phyloP scores from a whole-genome alignment of 2,888 invertebrate species.

The Kryphioiulus occultus region DNA sequence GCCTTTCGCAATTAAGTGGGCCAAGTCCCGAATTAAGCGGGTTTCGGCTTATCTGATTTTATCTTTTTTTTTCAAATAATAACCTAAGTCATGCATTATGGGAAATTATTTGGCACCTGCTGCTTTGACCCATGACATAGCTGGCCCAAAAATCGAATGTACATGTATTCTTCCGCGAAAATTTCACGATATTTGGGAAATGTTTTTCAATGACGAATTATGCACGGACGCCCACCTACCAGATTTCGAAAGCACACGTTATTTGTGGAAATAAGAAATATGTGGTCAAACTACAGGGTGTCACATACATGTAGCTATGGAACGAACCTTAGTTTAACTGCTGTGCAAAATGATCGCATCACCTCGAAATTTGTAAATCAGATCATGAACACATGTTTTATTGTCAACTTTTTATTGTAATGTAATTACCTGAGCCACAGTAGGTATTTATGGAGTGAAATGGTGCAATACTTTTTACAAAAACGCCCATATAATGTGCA shows the following conservation, averaged over 20 bases:
- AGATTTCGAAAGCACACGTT: not conserved
- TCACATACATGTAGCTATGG: too few relatives aligned
- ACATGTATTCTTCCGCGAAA: not conserved
- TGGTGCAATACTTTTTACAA: too few relatives aligned
- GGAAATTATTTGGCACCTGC: constrained; percentile 25
- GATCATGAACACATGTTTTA: too few relatives aligned
- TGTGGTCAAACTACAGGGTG: not conserved
- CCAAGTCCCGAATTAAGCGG: constrained; percentile 24
- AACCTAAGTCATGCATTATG: not conserved
- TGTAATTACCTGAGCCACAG: too few relatives aligned
- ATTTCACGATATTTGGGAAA: not conserved
- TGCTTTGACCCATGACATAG: not conserved
- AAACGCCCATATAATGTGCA: too few relatives aligned
- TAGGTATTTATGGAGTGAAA: too few relatives aligned
- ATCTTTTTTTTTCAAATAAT: not conserved
- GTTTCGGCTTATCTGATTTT: constrained; percentile 25
- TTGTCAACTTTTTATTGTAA: too few relatives aligned
- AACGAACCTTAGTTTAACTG: too few relatives aligned
- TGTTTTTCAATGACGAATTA: not conserved
- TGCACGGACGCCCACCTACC: not conserved
- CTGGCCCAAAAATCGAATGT: not conserved
- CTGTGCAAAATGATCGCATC: too few relatives aligned
- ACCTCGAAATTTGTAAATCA: too few relatives aligned
- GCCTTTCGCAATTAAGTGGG: constrained; percentile 13
- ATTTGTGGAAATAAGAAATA: not conserved